A percentile compares a stretch with the other conserved stretches of the same genome.
Evolutionary conservation across 2,888 invertebrate species (phyloP).

Genomic region (Stenoptilia bipunctidactyla): DNA sequence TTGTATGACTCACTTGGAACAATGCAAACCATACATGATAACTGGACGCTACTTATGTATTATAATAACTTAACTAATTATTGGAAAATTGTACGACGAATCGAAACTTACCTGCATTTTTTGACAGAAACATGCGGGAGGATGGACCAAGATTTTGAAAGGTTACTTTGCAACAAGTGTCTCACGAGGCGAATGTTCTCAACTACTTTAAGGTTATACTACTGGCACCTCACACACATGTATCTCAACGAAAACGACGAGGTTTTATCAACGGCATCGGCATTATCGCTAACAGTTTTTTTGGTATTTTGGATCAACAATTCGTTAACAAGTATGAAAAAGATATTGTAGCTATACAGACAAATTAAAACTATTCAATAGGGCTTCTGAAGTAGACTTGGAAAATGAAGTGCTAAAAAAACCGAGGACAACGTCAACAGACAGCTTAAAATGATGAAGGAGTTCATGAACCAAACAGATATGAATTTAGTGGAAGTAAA

Average conservation of each 20-base stretch:
- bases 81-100: conserved; percentile 5
- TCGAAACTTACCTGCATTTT: conserved; percentile 5
- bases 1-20: conserved; percentile 7
- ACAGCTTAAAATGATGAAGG: conserved; percentile 4
- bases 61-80: conserved; percentile 13
- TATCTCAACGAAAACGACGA: conserved; percentile 5
- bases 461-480: conserved; percentile 7
- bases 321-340: conserved; percentile 10
- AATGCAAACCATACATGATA: conserved; percentile 12
- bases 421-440: not conserved
- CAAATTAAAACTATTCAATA: conserved; percentile 8
- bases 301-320: conserved; percentile 10
- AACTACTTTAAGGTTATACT: conserved; percentile 8
- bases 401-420: conserved; percentile 10
- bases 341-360: conserved; percentile 8
- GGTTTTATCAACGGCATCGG: conserved; percentile 9
- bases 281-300: conserved; percentile 8
- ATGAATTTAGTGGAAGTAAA: conserved; percentile 1
- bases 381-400: conserved; percentile 8
- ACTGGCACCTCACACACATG: conserved; percentile 6
- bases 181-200: conserved; percentile 7
- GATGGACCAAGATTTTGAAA: conserved; percentile 9
- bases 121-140: conserved; percentile 1
- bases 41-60: conserved; percentile 14
- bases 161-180: conserved; percentile 3